Base-by-base conservation (phyloP, 1,140 invertebrate species). In the Metopolophium dirhodum region DNA sequence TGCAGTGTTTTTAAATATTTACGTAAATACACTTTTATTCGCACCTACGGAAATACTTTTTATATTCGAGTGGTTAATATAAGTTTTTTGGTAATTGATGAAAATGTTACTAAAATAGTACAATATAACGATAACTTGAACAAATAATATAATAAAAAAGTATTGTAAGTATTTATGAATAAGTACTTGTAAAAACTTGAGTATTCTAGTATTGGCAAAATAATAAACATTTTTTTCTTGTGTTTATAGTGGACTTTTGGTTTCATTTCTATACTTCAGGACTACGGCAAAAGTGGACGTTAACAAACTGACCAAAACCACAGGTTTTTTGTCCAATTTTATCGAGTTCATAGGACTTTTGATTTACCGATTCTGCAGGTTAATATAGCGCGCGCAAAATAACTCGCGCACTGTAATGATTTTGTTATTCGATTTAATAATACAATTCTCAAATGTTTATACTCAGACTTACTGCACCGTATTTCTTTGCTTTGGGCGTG, bases 241-340 rank as follows among this genome's bases (percentile, higher is more conserved):
- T 77, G 90, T 94, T 95, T 95, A 95, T 91, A 97, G 97, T 92
- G 97, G 97, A 37, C 96, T 98, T 94, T 96, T 98, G 94, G 97
- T 98, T 37, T 97, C 97, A 22, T 98, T 97, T 95, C 95, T 98
- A n/a, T 98, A 98, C 95, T 98, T 98, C 95, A 96, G 97, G 37
- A 97, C 97, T 18, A 97, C 97, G 94, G 97, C 97, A 30, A 97
- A 97, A 94, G 95, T 98, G 92, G 97, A 97, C 93, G 96, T 97
- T 91, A 95, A 97, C 37, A 94, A 94, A 89, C 97, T 97, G 18
- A 97, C 97, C 94, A 97, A 97, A 6, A 96, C 96, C 3, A 96
- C 96, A 54, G 97, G 97, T 85, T 96, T 98, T 94, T 96, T 96
- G 14, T 96, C 97, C 2, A 97, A 97, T 9, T 94, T 96, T 2